phyloP scores from a whole-genome alignment of 2,113 vertebrate genomes.

The Petroica traversi region DNA sequence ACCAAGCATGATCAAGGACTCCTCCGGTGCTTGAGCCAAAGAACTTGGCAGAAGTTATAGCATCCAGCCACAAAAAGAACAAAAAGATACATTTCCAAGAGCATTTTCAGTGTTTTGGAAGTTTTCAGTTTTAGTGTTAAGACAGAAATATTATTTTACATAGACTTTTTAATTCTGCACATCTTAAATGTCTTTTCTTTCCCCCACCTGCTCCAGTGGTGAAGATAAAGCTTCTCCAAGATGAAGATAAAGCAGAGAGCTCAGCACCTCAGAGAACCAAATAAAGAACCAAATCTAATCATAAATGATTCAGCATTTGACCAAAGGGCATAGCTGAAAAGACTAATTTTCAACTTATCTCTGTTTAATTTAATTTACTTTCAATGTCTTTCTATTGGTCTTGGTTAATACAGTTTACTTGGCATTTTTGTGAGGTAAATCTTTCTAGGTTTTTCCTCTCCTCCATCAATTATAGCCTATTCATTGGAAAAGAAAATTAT shows the following conservation, averaged over 20 bases:
- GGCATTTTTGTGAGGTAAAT: background rate
- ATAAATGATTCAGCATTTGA: background rate
- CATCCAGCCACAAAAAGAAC: background rate
- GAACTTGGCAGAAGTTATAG: no score
- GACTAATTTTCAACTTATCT: background rate
- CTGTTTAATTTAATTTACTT: background rate
- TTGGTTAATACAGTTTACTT: background rate
- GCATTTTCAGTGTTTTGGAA: background rate
- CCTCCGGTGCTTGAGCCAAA: background rate
- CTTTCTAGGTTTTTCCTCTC: background rate
- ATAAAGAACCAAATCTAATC: background rate
- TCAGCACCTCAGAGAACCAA: background rate
- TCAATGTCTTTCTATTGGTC: background rate
- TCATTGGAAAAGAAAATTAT: background rate
- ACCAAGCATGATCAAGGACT: background rate
- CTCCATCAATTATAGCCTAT: background rate
- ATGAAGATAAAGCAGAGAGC: background rate
- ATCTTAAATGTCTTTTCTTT: background rate
- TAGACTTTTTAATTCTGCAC: background rate
- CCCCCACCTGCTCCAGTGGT: background rate
- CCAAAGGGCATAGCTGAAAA: background rate
- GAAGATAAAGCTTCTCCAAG: background rate
- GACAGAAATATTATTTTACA: background rate
- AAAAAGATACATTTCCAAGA: background rate
- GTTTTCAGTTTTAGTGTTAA: background rate